Evolutionary conservation across 2,797 vertebrate genomes (phyloP).

Genomic region (Pachyuromys duprasi): DNA sequence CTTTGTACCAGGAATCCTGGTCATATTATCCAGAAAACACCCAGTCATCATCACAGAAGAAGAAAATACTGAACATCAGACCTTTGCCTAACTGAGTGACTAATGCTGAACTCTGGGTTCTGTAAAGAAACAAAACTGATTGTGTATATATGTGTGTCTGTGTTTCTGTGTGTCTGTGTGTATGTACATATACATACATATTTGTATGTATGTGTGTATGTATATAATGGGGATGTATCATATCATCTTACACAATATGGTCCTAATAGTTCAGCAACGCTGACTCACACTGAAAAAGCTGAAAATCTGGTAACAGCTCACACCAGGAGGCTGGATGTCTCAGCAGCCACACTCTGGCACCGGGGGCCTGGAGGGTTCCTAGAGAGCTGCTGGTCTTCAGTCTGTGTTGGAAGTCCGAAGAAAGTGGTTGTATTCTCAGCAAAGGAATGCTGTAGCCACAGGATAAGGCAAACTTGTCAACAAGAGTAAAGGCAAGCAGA

Average conservation of each 20-base stretch:
- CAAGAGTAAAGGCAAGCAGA: not conserved
- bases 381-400: not conserved
- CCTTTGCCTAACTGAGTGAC: not conserved
- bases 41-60: not conserved
- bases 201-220: not conserved
- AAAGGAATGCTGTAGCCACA: not conserved
- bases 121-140: not conserved
- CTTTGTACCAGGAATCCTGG: not conserved
- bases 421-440: not conserved
- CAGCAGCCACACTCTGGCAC: not conserved
- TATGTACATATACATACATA: not conserved
- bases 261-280: not conserved
- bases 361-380: not conserved
- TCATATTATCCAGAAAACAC: not conserved
- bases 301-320: not conserved
- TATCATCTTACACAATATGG: not conserved
- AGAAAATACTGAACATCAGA: not conserved
- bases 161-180: not conserved
- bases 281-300: not conserved
- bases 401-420: not conserved
- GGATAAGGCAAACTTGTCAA: not conserved
- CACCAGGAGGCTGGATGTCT: not conserved
- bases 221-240: no score
- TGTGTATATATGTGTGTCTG: not conserved
- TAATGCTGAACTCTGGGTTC: not conserved